Percentiles rank a stretch among this genome's conserved stretches.
Conservation (phyloP, 2,888 invertebrate genomes). For the Caenorhabditis wallacei region DNA sequence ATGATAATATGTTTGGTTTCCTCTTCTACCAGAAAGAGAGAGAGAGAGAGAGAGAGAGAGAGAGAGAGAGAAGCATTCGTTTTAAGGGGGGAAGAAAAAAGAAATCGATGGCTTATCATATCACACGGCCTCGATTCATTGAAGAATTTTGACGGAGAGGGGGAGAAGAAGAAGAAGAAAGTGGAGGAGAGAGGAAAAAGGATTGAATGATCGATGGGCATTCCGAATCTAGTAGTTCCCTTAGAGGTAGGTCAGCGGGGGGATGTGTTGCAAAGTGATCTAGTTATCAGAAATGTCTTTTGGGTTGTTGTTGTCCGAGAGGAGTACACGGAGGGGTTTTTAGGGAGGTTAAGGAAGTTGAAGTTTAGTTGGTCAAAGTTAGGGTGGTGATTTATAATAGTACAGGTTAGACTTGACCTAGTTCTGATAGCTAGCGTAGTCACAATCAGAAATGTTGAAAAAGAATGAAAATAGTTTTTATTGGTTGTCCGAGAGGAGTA, state of each 20-base stretch:
- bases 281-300: too few relatives aligned
- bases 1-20: background rate
- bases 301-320: too few relatives aligned
- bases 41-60: background rate
- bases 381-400: too few relatives aligned
- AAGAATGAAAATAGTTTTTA: too few relatives aligned
- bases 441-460: too few relatives aligned
- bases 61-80: slow-evolving; percentile 10
- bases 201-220: slow-evolving; percentile 31
- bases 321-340: too few relatives aligned
- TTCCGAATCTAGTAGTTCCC: background rate
- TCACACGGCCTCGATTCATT: slow-evolving; percentile 57
- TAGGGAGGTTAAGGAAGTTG: too few relatives aligned
- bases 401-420: too few relatives aligned
- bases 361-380: too few relatives aligned
- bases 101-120: slow-evolving; percentile 63
- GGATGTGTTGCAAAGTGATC: background rate
- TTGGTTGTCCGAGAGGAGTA: too few relatives aligned
- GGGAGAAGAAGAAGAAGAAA: background rate
- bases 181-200: slow-evolving; percentile 13
- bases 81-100: slow-evolving; percentile 20
- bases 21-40: too few relatives aligned
- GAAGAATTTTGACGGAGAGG: background rate
- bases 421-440: too few relatives aligned
- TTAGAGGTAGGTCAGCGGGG: background rate